Percentiles rank a stretch among this genome's conserved stretches.
phyloP scores from a whole-genome alignment of 2,113 vertebrate genomes.

The Otis tarda region DNA sequence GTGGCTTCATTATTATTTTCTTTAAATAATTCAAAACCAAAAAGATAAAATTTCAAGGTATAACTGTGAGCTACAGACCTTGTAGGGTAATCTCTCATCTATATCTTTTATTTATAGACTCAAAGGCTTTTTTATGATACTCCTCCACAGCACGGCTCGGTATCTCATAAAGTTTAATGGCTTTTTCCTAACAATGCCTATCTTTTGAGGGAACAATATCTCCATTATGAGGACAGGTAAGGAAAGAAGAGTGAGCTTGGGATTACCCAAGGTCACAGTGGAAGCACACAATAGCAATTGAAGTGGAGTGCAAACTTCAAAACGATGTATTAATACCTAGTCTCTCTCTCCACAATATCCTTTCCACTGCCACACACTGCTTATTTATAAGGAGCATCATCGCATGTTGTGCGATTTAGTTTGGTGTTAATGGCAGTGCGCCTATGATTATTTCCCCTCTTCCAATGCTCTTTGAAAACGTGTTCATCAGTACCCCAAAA shows the following conservation, averaged over 20 bases:
- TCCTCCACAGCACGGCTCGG: background rate
- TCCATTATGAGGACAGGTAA: background rate
- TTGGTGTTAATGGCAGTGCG: background rate
- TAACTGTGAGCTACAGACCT: background rate
- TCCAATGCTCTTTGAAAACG: background rate
- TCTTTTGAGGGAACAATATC: constrained; percentile 8
- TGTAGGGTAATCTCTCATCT: background rate
- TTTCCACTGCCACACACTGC: background rate
- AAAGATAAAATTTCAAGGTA: constrained; percentile 8
- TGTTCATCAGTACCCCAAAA: background rate
- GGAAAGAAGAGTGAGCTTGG: background rate
- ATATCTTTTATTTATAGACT: background rate
- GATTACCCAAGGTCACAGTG: background rate
- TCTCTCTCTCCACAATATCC: background rate
- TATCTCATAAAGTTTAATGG: background rate
- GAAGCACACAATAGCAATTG: background rate
- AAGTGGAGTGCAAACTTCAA: background rate
- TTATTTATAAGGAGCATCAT: background rate
- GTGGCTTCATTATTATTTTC: constrained; percentile 43
- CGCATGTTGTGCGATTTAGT: background rate
- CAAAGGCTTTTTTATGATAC: background rate
- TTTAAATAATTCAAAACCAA: constrained; percentile 61
- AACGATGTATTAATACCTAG: background rate
- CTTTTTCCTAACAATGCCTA: background rate
- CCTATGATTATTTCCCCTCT: background rate